Conservation (phyloP, 2,113 vertebrate species). For the Lepidothrix coronata region DNA sequence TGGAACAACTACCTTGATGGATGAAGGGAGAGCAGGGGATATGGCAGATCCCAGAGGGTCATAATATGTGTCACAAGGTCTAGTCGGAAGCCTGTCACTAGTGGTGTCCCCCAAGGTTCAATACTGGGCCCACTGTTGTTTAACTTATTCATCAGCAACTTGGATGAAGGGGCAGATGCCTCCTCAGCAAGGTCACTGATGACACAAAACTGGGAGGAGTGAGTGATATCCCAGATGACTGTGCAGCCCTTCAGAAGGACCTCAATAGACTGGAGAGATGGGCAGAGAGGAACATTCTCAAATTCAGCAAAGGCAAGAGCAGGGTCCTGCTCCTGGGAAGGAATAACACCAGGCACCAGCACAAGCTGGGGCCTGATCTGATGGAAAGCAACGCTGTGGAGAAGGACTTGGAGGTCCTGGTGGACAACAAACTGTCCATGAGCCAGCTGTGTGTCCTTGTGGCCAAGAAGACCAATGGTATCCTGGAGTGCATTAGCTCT, state of each 20-base stretch:
- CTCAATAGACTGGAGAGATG: neutral
- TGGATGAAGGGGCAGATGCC: neutral
- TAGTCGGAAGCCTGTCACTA: neutral
- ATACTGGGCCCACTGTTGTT: neutral
- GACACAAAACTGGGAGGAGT: neutral
- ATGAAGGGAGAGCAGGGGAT: neutral
- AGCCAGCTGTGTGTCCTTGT: neutral
- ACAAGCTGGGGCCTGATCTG: neutral
- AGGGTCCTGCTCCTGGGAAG: neutral
- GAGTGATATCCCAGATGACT: neutral
- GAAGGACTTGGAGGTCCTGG: neutral
- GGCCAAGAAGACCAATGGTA: neutral
- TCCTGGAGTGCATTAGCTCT: neutral
- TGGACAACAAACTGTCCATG: neutral
- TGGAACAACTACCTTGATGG: neutral
- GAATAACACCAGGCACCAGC: neutral
- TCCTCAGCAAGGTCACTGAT: neutral
- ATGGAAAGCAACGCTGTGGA: neutral
- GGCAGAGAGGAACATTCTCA: neutral
- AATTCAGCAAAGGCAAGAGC: neutral
- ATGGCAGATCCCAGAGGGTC: neutral
- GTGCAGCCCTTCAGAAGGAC: neutral
- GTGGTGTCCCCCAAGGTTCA: neutral
- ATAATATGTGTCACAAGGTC: neutral
- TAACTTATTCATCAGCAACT: neutral